Evolutionary conservation across 2,888 invertebrate species (phyloP), one percentile per base, ranked within the genome.

Genomic region (Thera obeliscata): DNA sequence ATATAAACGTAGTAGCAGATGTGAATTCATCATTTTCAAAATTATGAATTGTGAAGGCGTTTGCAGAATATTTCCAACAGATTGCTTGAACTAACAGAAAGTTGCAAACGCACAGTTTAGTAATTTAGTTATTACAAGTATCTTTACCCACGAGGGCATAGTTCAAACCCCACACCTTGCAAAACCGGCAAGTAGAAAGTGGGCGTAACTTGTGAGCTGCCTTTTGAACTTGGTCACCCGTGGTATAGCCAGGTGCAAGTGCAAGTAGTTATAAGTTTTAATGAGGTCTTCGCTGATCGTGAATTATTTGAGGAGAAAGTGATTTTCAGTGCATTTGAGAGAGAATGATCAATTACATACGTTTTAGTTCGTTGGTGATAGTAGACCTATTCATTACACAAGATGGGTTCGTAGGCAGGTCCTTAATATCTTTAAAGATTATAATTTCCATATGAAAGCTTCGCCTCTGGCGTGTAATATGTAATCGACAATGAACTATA

Each of bases 81-180:
- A 22, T 50, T 12, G 7, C 35, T 52, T 9, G 8, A 52, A 52
- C n/a, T 38, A 43, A 43, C 61, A 57, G 65, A 65, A 59, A 59
- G 60, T 56, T 36, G 64, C 61, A 52, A 61, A 60, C 57, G 58
- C 55, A 61, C 9, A 64, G 58, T 69, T 61, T 38, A 61, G 22
- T 38, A 58, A 62, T 69, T 61, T 38, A 61, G 22, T 46, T 59
- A 62, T 63, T 66, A 66, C 56, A 62, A 64, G 61, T 63, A 69
- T 68, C 56, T 61, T 52, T 69, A 69, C 63, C 66, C 69, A 61
- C 56, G 63, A 55, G 66, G 69, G 69, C 69, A 64, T 54, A 69
- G 69, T 60, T 69, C 69, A 69, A 69, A 48, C 60, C 46, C 66
- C 61, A 55, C 69, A 66, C 69, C 69, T 57, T 35, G 38, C 65